Base-by-base conservation (phyloP, 2,888 invertebrate genomes). In the Patella pellucida region DNA sequence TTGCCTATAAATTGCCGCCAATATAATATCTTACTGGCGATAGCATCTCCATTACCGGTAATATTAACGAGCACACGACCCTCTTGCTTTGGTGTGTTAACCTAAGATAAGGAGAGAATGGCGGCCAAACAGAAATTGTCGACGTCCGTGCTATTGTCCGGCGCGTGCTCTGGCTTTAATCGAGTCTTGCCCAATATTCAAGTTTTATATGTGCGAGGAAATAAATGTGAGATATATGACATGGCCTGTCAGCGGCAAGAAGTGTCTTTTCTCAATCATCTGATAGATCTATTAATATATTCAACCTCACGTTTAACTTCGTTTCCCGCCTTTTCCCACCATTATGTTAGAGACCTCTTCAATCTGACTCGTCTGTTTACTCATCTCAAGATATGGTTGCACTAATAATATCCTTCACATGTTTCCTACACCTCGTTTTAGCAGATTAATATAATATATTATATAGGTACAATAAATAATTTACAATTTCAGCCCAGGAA, bases 271-370 rank as follows among this genome's bases (percentile, higher is more conserved):
- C 62, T 19, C 62, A 62, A 62, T 62, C 62, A 23, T 19, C 62
- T 23, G 19, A 19, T 12, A 62, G 19, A 62, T 23, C 62, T 12
- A 14, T 23, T 62, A 62, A 62, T 62, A 23, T 62, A 62, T 62
- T 62, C 62, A 62, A 14, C 11, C 19, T 62, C 62, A 62, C 62
- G 62, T 62, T 23, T 62, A 11, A 19, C 23, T 23, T 23, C 62
- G 23, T 62, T 62, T 62, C 62, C 62, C 62, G 62, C 62, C 62
- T 62, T 62, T 62, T 62, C 23, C 23, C 62, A 62, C 62, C 62
- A 62, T 62, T 62, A 62, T 62, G 62, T 62, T 62, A 62, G 19
- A 62, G 62, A 62, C 62, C 62, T 62, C 62, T 62, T 62, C 62
- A 62, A 62, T 62, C 23, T 62, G 23, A 23, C 19, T 62, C 19